phyloP scores from a whole-genome alignment of 2,888 invertebrate species.

The Sinohyriopsis cumingii region DNA sequence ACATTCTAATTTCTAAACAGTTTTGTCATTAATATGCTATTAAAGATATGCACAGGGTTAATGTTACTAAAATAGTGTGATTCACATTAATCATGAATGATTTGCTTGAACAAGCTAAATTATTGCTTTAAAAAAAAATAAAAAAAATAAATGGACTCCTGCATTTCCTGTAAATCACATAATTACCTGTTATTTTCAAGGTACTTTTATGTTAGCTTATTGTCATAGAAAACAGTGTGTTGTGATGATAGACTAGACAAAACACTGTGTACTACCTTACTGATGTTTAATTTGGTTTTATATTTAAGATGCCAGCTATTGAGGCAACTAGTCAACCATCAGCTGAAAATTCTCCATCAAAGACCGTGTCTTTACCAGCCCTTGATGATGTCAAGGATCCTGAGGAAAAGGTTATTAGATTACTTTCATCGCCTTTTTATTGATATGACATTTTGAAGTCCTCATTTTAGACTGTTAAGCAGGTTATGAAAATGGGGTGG shows the following conservation, averaged over 20 bases:
- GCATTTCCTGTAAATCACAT: too few species aligned
- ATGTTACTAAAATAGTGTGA: too few species aligned
- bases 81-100: too few species aligned
- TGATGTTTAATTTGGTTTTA: background rate
- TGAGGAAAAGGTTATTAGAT: slow-evolving; percentile 54
- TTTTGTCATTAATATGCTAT: too few species aligned
- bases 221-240: background rate
- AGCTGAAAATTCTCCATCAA: slow-evolving; percentile 31
- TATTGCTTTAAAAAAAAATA: too few species aligned
- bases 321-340: slow-evolving; percentile 14
- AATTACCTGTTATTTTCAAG: too few species aligned
- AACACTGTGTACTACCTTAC: background rate
- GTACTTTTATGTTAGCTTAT: too few species aligned
- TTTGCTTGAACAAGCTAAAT: too few species aligned
- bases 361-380: slow-evolving; percentile 60
- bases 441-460: background rate
- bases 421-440: background rate
- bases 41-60: too few species aligned
- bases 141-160: too few species aligned
- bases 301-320: slow-evolving; percentile 14
- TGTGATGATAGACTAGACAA: slow-evolving; percentile 15
- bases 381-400: slow-evolving; percentile 55
- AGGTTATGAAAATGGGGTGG: background rate
- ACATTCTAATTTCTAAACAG: too few species aligned
- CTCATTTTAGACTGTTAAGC: background rate